phyloP scores from a whole-genome alignment of 2,888 invertebrate genomes.

The Tenodera sinensis region DNA sequence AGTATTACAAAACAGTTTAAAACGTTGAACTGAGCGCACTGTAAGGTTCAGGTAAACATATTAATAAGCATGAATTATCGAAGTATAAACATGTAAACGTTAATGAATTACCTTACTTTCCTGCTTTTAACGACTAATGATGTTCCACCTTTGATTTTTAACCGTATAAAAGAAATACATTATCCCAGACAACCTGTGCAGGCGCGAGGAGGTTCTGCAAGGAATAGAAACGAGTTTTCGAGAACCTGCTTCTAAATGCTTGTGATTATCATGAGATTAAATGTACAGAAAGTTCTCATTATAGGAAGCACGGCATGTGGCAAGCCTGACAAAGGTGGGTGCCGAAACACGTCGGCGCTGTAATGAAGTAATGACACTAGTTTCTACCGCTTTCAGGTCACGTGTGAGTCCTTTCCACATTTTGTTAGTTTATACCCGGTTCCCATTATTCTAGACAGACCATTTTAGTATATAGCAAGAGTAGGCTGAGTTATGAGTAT shows the following conservation, averaged over 20 bases:
- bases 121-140: no score
- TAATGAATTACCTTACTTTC: no score
- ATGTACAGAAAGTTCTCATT: neutral
- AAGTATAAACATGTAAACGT: no score
- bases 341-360: neutral
- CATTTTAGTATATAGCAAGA: no score
- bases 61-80: no score
- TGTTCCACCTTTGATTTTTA: neutral
- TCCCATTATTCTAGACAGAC: no score
- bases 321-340: neutral
- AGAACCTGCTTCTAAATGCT: neutral
- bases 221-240: neutral
- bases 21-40: no score
- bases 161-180: neutral
- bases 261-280: neutral
- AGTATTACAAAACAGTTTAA: no score
- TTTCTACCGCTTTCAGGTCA: neutral
- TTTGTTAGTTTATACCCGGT: no score
- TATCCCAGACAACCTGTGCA: neutral
- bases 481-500: no score
- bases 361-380: neutral
- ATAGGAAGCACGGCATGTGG: neutral
- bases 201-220: neutral
- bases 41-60: no score
- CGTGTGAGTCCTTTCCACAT: neutral